A percentile compares a stretch with the other conserved stretches of the same genome.
phyloP scores from a whole-genome alignment of 2,888 invertebrate species.

The Gari tellinella region DNA sequence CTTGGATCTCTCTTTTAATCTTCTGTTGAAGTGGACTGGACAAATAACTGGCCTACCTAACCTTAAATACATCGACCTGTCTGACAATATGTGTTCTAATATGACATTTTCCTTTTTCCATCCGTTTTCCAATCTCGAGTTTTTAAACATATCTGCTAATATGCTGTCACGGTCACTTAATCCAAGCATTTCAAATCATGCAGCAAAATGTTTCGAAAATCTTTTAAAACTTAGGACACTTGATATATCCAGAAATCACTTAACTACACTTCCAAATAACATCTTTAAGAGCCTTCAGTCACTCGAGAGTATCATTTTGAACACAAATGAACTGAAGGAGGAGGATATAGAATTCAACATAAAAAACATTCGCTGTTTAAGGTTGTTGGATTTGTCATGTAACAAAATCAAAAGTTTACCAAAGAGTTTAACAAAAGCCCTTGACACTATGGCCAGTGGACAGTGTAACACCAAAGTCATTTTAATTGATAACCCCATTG shows the following conservation, averaged over 20 bases:
- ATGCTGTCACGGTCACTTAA: slow-evolving; percentile 13
- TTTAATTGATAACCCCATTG: slow-evolving; percentile 34
- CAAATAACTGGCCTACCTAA: slow-evolving; percentile 36
- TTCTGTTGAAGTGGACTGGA: slow-evolving; percentile 32
- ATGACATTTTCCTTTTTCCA: slow-evolving; percentile 30
- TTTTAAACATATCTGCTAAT: slow-evolving; percentile 42
- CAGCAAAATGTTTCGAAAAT: background rate
- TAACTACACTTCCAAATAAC: background rate
- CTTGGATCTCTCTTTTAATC: slow-evolving; percentile 49
- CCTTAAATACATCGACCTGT: slow-evolving; percentile 39
- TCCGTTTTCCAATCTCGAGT: slow-evolving; percentile 16
- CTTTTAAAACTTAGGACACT: background rate
- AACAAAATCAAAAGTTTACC: slow-evolving; percentile 21
- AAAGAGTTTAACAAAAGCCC: slow-evolving; percentile 5
- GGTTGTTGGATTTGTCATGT: slow-evolving; percentile 1
- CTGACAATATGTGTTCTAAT: slow-evolving; percentile 37
- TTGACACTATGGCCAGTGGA: slow-evolving; percentile 9
- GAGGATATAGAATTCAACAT: slow-evolving; percentile 2
- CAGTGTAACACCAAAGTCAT: slow-evolving; percentile 4
- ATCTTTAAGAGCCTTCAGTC: background rate
- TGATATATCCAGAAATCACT: slow-evolving; percentile 13
- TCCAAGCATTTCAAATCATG: background rate
- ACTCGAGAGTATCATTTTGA: slow-evolving; percentile 5
- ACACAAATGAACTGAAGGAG: slow-evolving; percentile 3
- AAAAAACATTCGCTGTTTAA: background rate